Evolutionary conservation across 2,797 vertebrate species (phyloP).

Genomic region (Uromys caudimaculatus): DNA sequence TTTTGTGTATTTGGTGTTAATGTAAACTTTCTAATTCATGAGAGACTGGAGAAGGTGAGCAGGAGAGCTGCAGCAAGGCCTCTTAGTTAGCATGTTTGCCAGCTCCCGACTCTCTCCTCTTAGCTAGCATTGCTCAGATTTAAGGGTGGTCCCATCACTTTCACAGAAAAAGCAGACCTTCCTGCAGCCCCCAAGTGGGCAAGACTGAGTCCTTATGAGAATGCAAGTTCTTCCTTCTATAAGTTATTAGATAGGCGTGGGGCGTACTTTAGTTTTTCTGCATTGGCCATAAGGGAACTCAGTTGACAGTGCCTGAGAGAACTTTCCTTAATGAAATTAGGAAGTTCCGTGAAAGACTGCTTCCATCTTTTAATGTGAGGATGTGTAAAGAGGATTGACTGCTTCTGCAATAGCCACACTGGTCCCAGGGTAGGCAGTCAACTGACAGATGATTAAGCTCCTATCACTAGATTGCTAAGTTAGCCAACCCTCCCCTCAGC

Average conservation of each 20-base stretch:
- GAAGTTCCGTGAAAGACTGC: not conserved
- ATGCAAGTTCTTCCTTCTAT: not conserved
- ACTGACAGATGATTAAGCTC: not conserved
- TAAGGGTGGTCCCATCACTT: not conserved
- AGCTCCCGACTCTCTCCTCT: not conserved
- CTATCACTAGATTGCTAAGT: not conserved
- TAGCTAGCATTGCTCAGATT: not conserved
- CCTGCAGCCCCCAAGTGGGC: not conserved
- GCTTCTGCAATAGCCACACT: not conserved
- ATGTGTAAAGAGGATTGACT: not conserved
- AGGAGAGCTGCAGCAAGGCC: not conserved
- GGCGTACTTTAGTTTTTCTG: not conserved
- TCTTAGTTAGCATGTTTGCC: not conserved
- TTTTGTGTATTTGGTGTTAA: conserved; percentile 15
- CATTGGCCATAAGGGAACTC: not conserved
- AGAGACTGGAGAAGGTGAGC: not conserved
- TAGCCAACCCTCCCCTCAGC: not conserved
- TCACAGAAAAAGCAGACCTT: conserved; percentile 1
- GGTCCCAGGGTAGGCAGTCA: not conserved
- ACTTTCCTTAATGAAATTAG: not conserved
- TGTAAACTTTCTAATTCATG: not conserved
- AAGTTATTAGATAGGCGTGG: not conserved
- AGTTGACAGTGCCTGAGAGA: not conserved
- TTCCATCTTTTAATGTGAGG: not conserved
- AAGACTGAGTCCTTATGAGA: not conserved